phyloP scores from a whole-genome alignment of 2,113 vertebrate genomes.

The Percopsis transmontana region DNA sequence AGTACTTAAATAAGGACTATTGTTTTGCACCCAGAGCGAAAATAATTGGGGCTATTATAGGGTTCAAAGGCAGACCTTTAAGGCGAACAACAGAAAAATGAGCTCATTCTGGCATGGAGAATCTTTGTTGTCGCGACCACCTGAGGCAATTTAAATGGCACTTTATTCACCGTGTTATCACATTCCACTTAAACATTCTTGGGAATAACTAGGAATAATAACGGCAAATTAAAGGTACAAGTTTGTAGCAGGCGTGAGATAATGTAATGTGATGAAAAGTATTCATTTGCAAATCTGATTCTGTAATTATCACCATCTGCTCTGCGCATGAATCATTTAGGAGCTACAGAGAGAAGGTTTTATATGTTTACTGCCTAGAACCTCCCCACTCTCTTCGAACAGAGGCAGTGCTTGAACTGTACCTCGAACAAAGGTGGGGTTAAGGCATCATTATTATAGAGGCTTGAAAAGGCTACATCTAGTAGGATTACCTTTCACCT shows the following conservation, averaged over 20 bases:
- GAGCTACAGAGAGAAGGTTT: conserved; percentile 10
- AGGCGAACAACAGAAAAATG: conserved; percentile 31
- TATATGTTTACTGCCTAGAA: not conserved
- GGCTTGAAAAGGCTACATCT: conserved; percentile 15
- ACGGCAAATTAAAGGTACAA: conserved; percentile 42
- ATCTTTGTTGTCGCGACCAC: conserved; percentile 34
- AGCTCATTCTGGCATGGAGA: conserved; percentile 35
- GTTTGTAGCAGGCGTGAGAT: conserved; percentile 30
- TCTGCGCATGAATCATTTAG: conserved; percentile 18
- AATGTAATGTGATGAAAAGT: conserved; percentile 9
- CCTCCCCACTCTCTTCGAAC: not conserved
- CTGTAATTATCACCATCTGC: conserved; percentile 58
- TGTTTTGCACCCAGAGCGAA: conserved; percentile 46
- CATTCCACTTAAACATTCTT: conserved; percentile 39
- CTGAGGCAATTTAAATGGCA: conserved; percentile 25
- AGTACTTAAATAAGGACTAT: conserved; percentile 40
- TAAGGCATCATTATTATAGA: conserved; percentile 4
- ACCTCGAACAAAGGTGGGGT: conserved; percentile 11
- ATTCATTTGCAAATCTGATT: conserved; percentile 41
- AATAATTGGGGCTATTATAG: conserved; percentile 54
- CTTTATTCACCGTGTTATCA: conserved; percentile 39
- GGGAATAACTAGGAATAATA: conserved; percentile 20
- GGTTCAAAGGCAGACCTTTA: conserved; percentile 40
- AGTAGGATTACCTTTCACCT: conserved; percentile 5
- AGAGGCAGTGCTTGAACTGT: conserved; percentile 11